Conservation (phyloP, 2,113 vertebrate species). For the Erythrolamprus reginae region DNA sequence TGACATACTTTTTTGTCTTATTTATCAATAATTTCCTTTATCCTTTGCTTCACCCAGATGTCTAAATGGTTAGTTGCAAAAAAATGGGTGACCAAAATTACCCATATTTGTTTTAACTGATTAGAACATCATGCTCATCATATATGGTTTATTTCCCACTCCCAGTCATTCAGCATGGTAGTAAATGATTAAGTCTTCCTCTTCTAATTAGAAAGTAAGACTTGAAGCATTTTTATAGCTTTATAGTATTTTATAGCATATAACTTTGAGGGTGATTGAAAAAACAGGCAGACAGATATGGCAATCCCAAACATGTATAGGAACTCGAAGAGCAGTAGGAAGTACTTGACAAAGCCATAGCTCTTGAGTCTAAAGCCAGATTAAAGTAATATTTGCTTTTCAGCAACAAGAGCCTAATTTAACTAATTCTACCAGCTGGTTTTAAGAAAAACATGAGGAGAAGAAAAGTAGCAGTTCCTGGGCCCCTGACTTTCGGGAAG, state of each 20-base stretch:
- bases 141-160: not conserved
- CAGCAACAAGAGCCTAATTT: not conserved
- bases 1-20: not conserved
- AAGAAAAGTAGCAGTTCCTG: not conserved
- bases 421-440: not conserved
- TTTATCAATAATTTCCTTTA: not conserved
- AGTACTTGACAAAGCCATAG: not conserved
- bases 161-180: not conserved
- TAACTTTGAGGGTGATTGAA: not conserved
- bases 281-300: not conserved
- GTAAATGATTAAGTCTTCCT: not conserved
- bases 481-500: not conserved
- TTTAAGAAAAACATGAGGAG: not conserved
- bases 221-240: not conserved
- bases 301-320: not conserved
- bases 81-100: not conserved
- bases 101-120: not conserved
- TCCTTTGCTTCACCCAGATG: not conserved
- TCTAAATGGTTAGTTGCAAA: not conserved
- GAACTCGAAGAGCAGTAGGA: not conserved
- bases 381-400: not conserved
- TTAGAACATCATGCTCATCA: not conserved
- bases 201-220: not conserved
- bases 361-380: not conserved
- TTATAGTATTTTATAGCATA: no score